Evolutionary conservation across 2,113 vertebrate genomes (phyloP).

Genomic region (Mystacornis crossleyi): DNA sequence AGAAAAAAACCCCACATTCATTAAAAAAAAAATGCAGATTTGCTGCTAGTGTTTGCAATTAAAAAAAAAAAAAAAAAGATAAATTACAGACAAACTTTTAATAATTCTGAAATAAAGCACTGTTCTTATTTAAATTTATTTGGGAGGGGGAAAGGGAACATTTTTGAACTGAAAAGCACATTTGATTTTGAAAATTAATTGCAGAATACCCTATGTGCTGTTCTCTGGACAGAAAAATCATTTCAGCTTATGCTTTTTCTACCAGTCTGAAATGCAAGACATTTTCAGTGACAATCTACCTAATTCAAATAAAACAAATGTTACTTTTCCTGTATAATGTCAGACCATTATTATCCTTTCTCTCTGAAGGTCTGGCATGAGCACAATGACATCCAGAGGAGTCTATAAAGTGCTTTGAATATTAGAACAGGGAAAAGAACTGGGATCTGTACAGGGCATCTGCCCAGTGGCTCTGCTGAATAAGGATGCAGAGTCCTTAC

Average conservation of each 20-base stretch:
- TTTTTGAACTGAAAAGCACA: neutral
- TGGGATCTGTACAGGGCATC: neutral
- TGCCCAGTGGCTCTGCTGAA: neutral
- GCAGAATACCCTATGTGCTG: neutral
- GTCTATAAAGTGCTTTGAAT: neutral
- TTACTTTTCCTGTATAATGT: neutral
- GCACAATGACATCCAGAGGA: neutral
- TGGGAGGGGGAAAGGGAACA: fast-evolving
- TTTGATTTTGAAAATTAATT: neutral
- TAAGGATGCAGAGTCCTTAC: neutral
- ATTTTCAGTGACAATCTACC: neutral
- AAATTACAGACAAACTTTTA: neutral
- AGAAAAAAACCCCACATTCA: neutral
- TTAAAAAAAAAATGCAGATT: too few species aligned
- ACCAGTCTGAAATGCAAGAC: neutral
- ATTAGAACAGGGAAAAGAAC: neutral
- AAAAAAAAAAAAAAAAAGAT: neutral
- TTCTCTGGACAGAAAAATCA: neutral
- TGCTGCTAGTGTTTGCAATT: neutral
- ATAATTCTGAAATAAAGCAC: neutral
- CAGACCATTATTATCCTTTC: neutral
- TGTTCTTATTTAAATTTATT: neutral
- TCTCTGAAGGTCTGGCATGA: constrained; percentile 5
- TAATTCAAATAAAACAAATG: neutral
- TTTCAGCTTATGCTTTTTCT: neutral